Conservation (phyloP, 2,797 vertebrate genomes). For the Melanotaenia trifasciata region DNA sequence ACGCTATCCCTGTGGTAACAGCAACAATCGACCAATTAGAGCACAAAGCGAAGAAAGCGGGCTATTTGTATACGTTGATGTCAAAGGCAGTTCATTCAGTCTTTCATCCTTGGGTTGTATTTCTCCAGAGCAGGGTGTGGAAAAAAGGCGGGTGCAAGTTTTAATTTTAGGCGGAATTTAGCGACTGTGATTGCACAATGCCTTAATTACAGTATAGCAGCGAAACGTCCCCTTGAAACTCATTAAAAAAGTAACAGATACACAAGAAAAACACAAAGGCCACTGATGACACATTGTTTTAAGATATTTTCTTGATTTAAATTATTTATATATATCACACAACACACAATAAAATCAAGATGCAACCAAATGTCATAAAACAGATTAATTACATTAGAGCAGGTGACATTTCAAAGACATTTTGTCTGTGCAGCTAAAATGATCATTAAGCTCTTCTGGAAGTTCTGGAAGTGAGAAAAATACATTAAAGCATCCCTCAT, state of each 20-base stretch:
- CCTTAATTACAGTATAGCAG: neutral
- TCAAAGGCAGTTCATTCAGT: slow-evolving; percentile 77
- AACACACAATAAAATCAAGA: slow-evolving; percentile 47
- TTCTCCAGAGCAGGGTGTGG: slow-evolving; percentile 40
- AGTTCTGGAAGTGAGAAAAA: slow-evolving; percentile 24
- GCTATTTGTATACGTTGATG: slow-evolving; percentile 81
- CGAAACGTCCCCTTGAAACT: slow-evolving; percentile 6
- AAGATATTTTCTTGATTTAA: slow-evolving; percentile 37
- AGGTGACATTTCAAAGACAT: slow-evolving; percentile 60
- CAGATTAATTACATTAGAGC: slow-evolving; percentile 37
- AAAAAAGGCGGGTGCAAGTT: slow-evolving; percentile 76
- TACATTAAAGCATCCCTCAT: neutral
- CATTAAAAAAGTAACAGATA: neutral
- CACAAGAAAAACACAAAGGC: slow-evolving; percentile 6
- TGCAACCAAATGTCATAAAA: slow-evolving; percentile 44
- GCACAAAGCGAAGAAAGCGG: slow-evolving; percentile 77
- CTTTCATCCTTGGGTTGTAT: slow-evolving; percentile 59
- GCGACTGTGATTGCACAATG: slow-evolving; percentile 49
- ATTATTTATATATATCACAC: slow-evolving; percentile 34
- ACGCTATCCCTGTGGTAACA: slow-evolving; percentile 82
- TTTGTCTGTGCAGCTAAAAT: slow-evolving; percentile 51
- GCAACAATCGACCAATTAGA: slow-evolving; percentile 73
- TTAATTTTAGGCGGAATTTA: slow-evolving; percentile 67
- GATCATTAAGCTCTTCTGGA: slow-evolving; percentile 41
- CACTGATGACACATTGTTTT: slow-evolving; percentile 15